A percentile compares a stretch with the other conserved stretches of the same genome.
Conservation (phyloP, 2,797 vertebrate genomes). For the Muscicapa striata region DNA sequence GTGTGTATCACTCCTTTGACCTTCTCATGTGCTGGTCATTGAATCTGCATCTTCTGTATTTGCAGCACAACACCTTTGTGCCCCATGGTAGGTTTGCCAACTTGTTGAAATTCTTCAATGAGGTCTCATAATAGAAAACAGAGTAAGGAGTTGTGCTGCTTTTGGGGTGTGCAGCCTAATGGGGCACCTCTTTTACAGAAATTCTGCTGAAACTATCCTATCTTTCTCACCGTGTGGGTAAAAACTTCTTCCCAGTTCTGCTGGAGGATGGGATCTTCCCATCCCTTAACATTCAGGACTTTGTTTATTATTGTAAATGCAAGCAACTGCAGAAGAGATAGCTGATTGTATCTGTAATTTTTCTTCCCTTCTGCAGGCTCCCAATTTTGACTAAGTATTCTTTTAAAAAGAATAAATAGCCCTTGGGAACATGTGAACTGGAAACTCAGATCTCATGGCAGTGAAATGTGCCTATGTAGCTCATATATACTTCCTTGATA, state of each 20-base stretch:
- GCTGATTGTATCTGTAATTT: constrained; percentile 53
- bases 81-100: background rate
- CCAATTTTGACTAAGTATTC: constrained; percentile 49
- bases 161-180: background rate
- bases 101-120: background rate
- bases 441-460: constrained; percentile 47
- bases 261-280: background rate
- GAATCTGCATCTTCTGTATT: background rate
- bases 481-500: constrained; percentile 36
- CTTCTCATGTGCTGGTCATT: background rate
- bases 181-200: background rate
- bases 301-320: constrained; percentile 21
- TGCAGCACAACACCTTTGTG: background rate
- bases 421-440: constrained; percentile 53
- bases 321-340: constrained; percentile 38
- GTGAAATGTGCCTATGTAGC: constrained; percentile 27
- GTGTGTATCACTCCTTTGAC: background rate
- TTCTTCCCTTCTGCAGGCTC: constrained; percentile 23
- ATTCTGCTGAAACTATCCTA: background rate
- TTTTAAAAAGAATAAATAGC: constrained; percentile 62
- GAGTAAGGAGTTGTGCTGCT: background rate
- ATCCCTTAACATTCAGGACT: constrained; percentile 25
- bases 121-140: background rate
- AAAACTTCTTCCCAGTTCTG: background rate
- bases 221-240: background rate